phyloP scores from a whole-genome alignment of 2,888 invertebrate genomes.

The Fabriciana adippe region DNA sequence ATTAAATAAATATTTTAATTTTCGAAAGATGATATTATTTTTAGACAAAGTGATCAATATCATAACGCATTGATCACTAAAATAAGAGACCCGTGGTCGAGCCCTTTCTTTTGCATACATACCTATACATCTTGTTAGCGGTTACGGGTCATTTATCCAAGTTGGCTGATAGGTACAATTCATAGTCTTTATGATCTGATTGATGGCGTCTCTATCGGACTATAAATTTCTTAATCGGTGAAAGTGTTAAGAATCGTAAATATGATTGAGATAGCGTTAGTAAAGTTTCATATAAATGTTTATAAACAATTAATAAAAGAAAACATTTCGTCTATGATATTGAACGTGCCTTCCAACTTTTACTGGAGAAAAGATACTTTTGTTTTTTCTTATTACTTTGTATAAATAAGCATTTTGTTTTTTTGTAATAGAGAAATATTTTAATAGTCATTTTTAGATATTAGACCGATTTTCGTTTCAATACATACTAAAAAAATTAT shows the following conservation, averaged over 20 bases:
- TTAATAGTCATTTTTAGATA: too few relatives aligned
- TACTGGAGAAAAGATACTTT: too few relatives aligned
- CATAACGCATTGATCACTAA: background rate
- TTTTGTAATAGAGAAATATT: too few relatives aligned
- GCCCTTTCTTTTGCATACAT: background rate
- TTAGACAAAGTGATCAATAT: too few relatives aligned
- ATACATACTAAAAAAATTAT: too few relatives aligned
- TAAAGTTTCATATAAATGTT: slow-evolving; percentile 3
- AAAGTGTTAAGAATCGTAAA: slow-evolving; percentile 46
- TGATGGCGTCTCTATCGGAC: slow-evolving; percentile 35
- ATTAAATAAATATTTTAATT: too few relatives aligned
- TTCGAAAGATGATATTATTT: too few relatives aligned
- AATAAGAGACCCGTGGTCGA: background rate
- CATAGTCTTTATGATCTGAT: slow-evolving; percentile 31
- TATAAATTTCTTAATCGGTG: slow-evolving; percentile 47
- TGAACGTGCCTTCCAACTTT: too few relatives aligned
- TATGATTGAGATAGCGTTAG: slow-evolving; percentile 7
- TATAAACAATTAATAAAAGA: slow-evolving; percentile 4
- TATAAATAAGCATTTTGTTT: too few relatives aligned
- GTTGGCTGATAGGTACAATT: slow-evolving; percentile 14
- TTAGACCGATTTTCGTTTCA: too few relatives aligned
- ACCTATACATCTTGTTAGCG: background rate
- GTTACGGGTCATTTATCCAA: background rate
- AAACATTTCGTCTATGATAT: too few relatives aligned
- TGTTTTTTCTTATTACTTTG: too few relatives aligned